These are phyloP conservation scores for Notiomystis cincta DNA, from an alignment of 2,113 vertebrate genomes.

Conservation along the genomic window DNA sequence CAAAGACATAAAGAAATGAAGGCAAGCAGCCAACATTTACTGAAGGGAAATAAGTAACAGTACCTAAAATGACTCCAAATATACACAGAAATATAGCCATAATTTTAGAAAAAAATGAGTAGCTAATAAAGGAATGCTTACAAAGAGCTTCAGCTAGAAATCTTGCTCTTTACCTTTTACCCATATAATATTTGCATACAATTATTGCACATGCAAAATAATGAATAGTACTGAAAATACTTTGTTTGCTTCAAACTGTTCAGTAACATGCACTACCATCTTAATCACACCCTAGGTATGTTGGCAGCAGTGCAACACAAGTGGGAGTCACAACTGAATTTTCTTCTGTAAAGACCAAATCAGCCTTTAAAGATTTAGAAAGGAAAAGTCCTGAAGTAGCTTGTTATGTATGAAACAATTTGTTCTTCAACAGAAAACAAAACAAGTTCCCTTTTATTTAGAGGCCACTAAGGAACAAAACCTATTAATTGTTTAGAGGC, in stretches of 20 bases:
- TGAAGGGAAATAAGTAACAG: background rate
- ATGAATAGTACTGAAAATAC: background rate
- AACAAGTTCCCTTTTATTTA: background rate
- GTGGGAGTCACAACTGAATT: background rate
- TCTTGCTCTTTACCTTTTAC: background rate
- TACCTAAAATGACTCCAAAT: background rate
- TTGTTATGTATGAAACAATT: background rate
- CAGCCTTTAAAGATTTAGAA: background rate
- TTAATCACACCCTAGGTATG: slow-evolving; percentile 3
- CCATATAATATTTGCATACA: rapidly evolving
- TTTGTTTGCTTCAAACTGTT: background rate
- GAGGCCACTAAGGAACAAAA: background rate
- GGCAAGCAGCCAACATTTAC: background rate
- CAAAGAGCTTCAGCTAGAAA: background rate
- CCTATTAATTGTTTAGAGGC: background rate
- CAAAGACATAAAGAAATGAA: background rate
- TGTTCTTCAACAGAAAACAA: background rate
- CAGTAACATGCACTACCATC: background rate
- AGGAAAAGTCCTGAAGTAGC: background rate
- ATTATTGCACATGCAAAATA: background rate
- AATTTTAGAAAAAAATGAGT: background rate
- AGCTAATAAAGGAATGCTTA: background rate
- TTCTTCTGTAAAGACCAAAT: background rate
- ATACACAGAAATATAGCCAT: background rate
- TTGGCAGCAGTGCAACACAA: background rate